Base-by-base conservation (phyloP, 1,140 invertebrate species). In the Cylas formicarius region DNA sequence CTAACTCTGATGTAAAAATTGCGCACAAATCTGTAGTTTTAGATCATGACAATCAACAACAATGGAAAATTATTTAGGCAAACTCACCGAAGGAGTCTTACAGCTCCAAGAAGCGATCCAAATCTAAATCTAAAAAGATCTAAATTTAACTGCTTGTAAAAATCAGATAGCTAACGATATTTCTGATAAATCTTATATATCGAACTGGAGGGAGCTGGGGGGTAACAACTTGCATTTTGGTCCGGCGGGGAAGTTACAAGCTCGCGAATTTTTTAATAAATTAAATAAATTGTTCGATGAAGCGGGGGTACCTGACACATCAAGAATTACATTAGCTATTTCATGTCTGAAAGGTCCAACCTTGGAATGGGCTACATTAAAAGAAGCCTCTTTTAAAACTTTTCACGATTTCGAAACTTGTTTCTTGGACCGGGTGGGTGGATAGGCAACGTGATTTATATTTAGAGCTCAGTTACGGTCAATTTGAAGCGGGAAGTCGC, bases 121-220 rank as follows among this genome's bases (percentile, higher is more conserved):
- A n/a, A n/a, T n/a, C n/a, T n/a, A n/a, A n/a, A n/a, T n/a, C n/a
- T n/a, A n/a, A n/a, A n/a, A n/a, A n/a, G n/a, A n/a, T n/a, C n/a
- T n/a, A n/a, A n/a, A n/a, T n/a, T n/a, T n/a, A n/a, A n/a, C n/a
- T n/a, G n/a, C n/a, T n/a, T n/a, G n/a, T n/a, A n/a, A n/a, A n/a
- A n/a, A n/a, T n/a, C n/a, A n/a, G n/a, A n/a, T n/a, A n/a, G n/a
- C n/a, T n/a, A n/a, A n/a, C n/a, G n/a, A n/a, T n/a, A n/a, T n/a
- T n/a, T n/a, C n/a, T n/a, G n/a, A 33, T 33, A 10, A 33, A 11
- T 38, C 35, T 26, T 38, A 28, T 26, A 38, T 38, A 24, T 38
- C 26, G 35, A 38, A 38, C 17, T 38, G 35, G 35, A 38, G 21
- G 26, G 35, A 38, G 16, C 10, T 38, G 17, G 35, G 35, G 17